phyloP scores from a whole-genome alignment of 2,113 vertebrate species.

The Mormyrus lacerda region DNA sequence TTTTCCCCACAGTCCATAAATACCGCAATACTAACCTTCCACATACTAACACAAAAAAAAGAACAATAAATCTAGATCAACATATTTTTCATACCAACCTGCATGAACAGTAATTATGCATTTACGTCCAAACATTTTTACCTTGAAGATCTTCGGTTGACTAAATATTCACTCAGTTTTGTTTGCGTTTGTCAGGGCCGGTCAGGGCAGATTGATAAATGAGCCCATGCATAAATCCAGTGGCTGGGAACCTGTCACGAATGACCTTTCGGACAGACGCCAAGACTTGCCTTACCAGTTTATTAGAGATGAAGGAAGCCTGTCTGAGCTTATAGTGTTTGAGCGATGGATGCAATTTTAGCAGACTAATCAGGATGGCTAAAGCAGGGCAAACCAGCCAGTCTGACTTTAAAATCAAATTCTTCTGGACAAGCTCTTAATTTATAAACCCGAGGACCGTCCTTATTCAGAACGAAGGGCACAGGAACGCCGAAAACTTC shows the following conservation, averaged over 20 bases:
- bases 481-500: background rate
- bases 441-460: background rate
- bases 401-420: background rate
- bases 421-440: background rate
- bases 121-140: background rate
- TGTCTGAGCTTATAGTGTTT: background rate
- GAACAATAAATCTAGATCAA: background rate
- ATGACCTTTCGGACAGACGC: slow-evolving; percentile 20
- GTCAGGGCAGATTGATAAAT: background rate
- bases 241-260: slow-evolving; percentile 23
- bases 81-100: background rate
- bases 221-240: background rate
- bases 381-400: background rate
- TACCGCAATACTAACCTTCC: background rate
- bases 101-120: background rate
- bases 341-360: background rate
- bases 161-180: background rate
- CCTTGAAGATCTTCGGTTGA: background rate
- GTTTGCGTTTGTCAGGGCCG: background rate
- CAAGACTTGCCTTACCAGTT: background rate
- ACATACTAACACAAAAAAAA: background rate
- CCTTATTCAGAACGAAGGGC: background rate
- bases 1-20: background rate
- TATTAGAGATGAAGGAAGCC: background rate
- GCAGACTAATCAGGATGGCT: background rate